These are phyloP conservation scores for Danio choprae DNA, from an alignment of 2,797 vertebrate genomes.

Conservation along the genomic window DNA sequence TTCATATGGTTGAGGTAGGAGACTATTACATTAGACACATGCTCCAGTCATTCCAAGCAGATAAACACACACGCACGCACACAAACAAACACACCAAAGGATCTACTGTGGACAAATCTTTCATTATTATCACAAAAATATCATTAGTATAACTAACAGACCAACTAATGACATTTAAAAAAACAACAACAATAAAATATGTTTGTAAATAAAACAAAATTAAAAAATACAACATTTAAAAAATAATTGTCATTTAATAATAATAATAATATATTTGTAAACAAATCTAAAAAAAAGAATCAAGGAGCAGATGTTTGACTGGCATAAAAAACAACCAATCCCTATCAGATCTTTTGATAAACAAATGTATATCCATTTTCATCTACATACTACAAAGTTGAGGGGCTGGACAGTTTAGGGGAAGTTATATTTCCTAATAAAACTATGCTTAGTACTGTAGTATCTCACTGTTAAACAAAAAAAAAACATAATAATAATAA, in stretches of 20 bases:
- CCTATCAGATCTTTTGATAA: neutral
- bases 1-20: constrained; percentile 43
- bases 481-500: neutral
- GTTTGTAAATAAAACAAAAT: too few relatives aligned
- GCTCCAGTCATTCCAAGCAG: neutral
- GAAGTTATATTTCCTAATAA: too few relatives aligned
- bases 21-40: constrained; percentile 56
- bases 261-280: too few relatives aligned
- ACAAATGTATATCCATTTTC: neutral
- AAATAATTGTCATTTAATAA: too few relatives aligned
- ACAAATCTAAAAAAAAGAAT: too few relatives aligned
- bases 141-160: too few relatives aligned
- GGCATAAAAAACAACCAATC: neutral
- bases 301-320: neutral
- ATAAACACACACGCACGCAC: neutral
- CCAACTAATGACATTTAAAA: too few relatives aligned
- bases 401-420: neutral
- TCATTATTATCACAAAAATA: too few relatives aligned
- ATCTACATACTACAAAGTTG: neutral
- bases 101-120: too few relatives aligned
- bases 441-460: neutral
- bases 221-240: too few relatives aligned
- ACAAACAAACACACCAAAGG: neutral
- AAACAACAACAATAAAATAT: too few relatives aligned
- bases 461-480: neutral